Base-by-base conservation (phyloP, 1,140 invertebrate genomes). In the Hylaeus anthracinus region DNA sequence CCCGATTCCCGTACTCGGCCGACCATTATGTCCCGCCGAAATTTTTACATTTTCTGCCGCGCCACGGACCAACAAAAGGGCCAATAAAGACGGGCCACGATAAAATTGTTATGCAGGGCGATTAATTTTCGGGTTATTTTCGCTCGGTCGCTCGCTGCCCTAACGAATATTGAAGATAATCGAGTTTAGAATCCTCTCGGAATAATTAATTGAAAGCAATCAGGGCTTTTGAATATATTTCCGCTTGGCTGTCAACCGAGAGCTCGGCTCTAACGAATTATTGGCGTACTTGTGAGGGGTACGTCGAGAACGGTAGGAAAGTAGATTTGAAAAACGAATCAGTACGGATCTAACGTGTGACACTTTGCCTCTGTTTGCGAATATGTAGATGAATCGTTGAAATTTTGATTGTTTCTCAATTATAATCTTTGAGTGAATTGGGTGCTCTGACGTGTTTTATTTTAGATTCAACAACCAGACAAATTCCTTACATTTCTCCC, bases 21-120 rank as follows among this genome's bases (percentile, higher is more conserved):
- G 67, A 58, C 85, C 84, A 83, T 86, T 86, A 86, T 85, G 72
- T 74, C 72, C 65, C 26, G 41, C 51, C 69, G 76, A 87, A 86
- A 86, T 87, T 87, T 86, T 86, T 86, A 81, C 80, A 83, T 79
- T 82, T 86, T 70, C 69, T 85, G 65, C 79, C 48, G 79, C 56
- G 48, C 71, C 77, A 37, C 53, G 55, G 60, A 15, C 72, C 66
- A 15, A 55, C 80, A 56, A 73, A 74, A 80, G 61, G 55, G 55
- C 51, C 69, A 72, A 72, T 41, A 53, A 64, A 56, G 39, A 56
- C 41, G 51, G 48, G 14, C 48, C 70, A 71, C 80, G 67, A 79
- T 69, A 73, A 79, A 56, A 83, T 71, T 74, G 66, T 72, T 61
- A 85, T 60, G 43, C 43, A 4, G 10, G 8, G 9, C 51, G 58